Percentiles rank a stretch among this genome's conserved stretches.
phyloP scores from a whole-genome alignment of 2,113 vertebrate genomes.

The Entomyzon cyanotis region DNA sequence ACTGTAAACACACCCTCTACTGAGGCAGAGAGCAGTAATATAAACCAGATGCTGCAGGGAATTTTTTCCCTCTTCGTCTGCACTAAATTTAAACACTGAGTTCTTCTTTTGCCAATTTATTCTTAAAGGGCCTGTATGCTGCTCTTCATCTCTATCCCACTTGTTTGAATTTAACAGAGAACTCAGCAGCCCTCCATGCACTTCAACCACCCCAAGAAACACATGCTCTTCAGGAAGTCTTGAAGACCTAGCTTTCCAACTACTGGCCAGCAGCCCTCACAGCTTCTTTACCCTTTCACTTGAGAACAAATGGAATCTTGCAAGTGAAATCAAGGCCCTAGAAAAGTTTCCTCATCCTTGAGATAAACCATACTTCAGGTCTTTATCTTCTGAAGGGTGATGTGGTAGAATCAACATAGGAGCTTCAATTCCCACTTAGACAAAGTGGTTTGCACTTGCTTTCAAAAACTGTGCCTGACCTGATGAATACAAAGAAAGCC shows the following conservation, averaged over 20 bases:
- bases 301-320: background rate
- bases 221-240: background rate
- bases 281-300: background rate
- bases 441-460: background rate
- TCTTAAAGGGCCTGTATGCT: constrained; percentile 66
- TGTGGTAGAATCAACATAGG: background rate
- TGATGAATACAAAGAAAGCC: background rate
- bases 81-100: constrained; percentile 74
- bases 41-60: constrained; percentile 74
- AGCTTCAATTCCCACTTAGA: background rate
- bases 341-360: background rate
- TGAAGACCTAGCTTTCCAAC: background rate
- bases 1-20: constrained; percentile 67
- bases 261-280: background rate
- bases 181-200: rapidly evolving
- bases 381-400: background rate
- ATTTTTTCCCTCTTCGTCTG: constrained; percentile 60
- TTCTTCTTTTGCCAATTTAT: constrained; percentile 59
- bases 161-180: background rate
- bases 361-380: background rate
- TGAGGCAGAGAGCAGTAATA: constrained; percentile 68
- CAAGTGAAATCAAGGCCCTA: background rate
- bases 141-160: background rate
- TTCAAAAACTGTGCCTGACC: background rate
- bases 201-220: rapidly evolving